Evolutionary conservation across 2,113 vertebrate genomes (phyloP), one percentile per base, ranked within the genome.

Genomic region (Festucalex cinctus): DNA sequence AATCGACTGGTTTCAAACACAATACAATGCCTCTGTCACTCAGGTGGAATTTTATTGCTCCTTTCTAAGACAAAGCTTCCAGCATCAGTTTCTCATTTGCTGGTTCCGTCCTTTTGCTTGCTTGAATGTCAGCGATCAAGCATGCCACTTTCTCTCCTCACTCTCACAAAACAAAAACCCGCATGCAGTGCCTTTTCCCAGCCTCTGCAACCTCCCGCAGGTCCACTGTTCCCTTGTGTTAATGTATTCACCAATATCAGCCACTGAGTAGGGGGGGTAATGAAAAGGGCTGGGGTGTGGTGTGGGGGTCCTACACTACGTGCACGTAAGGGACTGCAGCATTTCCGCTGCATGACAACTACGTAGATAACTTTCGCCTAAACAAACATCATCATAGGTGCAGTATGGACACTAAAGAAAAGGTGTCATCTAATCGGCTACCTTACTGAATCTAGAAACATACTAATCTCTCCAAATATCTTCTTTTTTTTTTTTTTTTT

Each of bases 201-300:
- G 73, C 24, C 69, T 83, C 73, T 66, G 53, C 73, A 78, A 71
- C 71, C 68, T 84, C 74, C 67, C 78, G 82, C 73, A 75, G 74
- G 68, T 73, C 71, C 65, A 59, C 56, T 20, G 4, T 58, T 64
- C 69, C 69, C 65, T 82, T 67, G 71, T 75, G 77, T 83, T 76
- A 83, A 88, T 83, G 76, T 85, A 84, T 86, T 86, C 81, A 73
- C 71, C 74, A 70, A 56, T 78, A 84, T 73, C 74, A 76, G 78
- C 78, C 75, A 77, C 69, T 59, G 80, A 79, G 43, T 17, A 4
- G 43, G 43, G 16, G 16, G 43, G 43, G 5, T 44, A 14, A 44
- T 44, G 43, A 44, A 61, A 62, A 8, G 64, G 75, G 70, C 35
- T 36, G 66, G 70, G 71, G 73, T 72, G 59, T 57, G 63, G 79